Conservation (phyloP, 2,797 vertebrate genomes). For the Atherinosoma microstoma region DNA sequence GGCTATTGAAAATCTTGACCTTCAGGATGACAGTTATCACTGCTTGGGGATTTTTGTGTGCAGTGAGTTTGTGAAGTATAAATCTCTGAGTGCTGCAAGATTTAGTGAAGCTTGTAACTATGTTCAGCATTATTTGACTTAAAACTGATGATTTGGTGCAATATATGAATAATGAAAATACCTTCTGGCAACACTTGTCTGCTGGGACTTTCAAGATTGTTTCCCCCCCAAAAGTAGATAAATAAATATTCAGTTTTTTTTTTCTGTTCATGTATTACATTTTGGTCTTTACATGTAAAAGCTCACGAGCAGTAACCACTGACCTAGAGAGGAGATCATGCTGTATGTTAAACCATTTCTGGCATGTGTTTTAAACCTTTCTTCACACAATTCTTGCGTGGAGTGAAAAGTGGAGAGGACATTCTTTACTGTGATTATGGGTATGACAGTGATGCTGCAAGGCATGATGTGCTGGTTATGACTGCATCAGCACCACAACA, state of each 20-base stretch:
- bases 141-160: conserved; percentile 22
- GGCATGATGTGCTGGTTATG: conserved; percentile 46
- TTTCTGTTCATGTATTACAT: neutral
- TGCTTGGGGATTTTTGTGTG: conserved; percentile 55
- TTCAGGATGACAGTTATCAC: conserved; percentile 70
- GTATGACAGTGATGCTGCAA: conserved; percentile 58
- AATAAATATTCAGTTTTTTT: neutral
- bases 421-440: conserved; percentile 61
- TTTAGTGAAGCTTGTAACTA: conserved; percentile 42
- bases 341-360: conserved; percentile 31
- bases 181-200: neutral
- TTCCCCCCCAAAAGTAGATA: no score
- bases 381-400: conserved; percentile 13
- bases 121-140: conserved; percentile 28
- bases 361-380: conserved; percentile 22
- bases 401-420: conserved; percentile 15
- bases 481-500: conserved; percentile 46
- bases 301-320: neutral
- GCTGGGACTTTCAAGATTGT: neutral
- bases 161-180: conserved; percentile 32
- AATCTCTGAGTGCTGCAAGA: conserved; percentile 28
- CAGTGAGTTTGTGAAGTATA: conserved; percentile 52
- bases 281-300: neutral
- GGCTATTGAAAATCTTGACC: conserved; percentile 71
- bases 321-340: conserved; percentile 9